Base-by-base conservation (phyloP, 2,888 invertebrate species). In the Copidosoma aretas region DNA sequence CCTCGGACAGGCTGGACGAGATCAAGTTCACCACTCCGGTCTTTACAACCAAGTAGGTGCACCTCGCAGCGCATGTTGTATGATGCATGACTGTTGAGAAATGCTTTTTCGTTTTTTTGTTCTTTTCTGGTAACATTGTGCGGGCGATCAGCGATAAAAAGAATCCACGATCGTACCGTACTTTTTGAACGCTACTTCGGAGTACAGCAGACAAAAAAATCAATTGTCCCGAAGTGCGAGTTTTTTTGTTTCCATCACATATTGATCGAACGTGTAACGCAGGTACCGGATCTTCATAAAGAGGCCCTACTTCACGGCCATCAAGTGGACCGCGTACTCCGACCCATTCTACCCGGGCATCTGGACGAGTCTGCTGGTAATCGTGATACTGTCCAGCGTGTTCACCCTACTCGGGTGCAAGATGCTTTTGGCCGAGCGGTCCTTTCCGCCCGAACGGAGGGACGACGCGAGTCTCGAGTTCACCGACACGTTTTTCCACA, bases 21-120 rank as follows among this genome's bases (percentile, higher is more conserved):
- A 69, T 83, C 1, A 75, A 79, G 52, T 84, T 80, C 64, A 82
- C 82, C 15, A 81, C 80, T 1, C 82, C 84, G 1, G 73, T 84
- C 22, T 82, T 79, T 49, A 73, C 81, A 4, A 78, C 82, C 0
- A 82, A 79, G 82, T 81, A 75, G 61, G 32, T 49, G 32, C 32
- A 32, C 32, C 32, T n/a, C n/a, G n/a, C n/a, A n/a, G n/a, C n/a
- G n/a, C n/a, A n/a, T n/a, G n/a, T n/a, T n/a, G n/a, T n/a, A n/a
- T n/a, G n/a, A n/a, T n/a, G n/a, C n/a, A n/a, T n/a, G n/a, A n/a
- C n/a, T n/a, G n/a, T n/a, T n/a, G n/a, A n/a, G n/a, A n/a, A n/a
- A n/a, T n/a, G n/a, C n/a, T n/a, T n/a, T n/a, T n/a, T n/a, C n/a
- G n/a, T n/a, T n/a, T n/a, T n/a, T n/a, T n/a, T n/a, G n/a, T n/a